Percentiles rank a stretch among this genome's conserved stretches.
Conservation (phyloP, 2,797 vertebrate species). For the Enoplosus armatus region DNA sequence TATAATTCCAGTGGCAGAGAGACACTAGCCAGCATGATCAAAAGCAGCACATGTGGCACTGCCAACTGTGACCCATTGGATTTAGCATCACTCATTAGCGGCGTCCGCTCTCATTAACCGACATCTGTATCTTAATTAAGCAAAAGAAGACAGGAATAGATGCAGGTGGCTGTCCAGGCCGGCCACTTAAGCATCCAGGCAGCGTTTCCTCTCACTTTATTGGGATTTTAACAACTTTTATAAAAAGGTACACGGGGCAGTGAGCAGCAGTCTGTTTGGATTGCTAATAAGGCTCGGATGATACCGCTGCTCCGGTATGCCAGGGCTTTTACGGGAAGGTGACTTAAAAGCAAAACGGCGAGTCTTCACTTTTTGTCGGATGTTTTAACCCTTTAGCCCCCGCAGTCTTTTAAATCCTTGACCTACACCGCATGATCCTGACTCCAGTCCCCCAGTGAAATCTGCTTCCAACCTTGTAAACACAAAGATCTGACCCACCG, state of each 20-base stretch:
- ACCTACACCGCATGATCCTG: not conserved
- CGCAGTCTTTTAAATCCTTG: conserved; percentile 7
- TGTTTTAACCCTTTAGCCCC: conserved; percentile 29
- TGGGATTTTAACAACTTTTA: conserved; percentile 65
- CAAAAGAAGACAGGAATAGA: conserved; percentile 64
- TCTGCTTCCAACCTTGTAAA: conserved; percentile 22
- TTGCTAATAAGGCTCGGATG: conserved; percentile 51
- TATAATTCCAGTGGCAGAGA: conserved; percentile 43
- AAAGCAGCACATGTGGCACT: conserved; percentile 66
- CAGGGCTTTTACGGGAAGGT: conserved; percentile 3
- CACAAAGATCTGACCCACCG: not conserved
- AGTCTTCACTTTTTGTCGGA: not conserved
- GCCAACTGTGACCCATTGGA: conserved; percentile 71
- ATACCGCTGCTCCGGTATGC: conserved; percentile 1
- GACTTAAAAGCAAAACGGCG: conserved; percentile 32
- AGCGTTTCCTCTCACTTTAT: conserved; percentile 49
- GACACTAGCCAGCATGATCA: conserved; percentile 56
- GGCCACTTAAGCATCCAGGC: conserved; percentile 56
- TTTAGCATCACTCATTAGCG: conserved; percentile 74
- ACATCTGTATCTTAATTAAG: conserved; percentile 82
- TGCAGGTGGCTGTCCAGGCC: conserved; percentile 65
- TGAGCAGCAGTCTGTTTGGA: conserved; percentile 55
- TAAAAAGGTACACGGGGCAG: conserved; percentile 39
- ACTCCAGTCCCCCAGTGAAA: not conserved
- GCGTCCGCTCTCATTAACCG: conserved; percentile 74